Conservation (phyloP, 2,113 vertebrate genomes). For the Glareola pratincola region DNA sequence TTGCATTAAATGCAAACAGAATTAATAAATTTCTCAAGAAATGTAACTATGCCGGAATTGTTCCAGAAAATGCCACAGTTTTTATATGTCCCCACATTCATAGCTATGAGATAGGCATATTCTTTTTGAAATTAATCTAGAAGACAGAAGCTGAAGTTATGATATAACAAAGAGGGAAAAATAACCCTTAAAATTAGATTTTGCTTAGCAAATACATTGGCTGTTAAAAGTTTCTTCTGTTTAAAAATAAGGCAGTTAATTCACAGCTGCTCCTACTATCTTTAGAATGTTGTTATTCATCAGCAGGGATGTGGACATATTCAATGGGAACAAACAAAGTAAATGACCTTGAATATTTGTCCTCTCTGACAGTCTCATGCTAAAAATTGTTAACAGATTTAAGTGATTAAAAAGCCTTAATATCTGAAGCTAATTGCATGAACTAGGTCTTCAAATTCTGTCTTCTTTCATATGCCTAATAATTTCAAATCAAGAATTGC, state of each 20-base stretch:
- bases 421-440: not conserved
- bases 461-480: not conserved
- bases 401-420: not conserved
- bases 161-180: not conserved
- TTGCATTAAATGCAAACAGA: not conserved
- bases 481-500: not conserved
- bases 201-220: not conserved
- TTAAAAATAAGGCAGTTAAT: not conserved
- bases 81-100: not conserved
- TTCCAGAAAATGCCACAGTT: not conserved
- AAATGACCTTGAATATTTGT: not conserved
- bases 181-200: not conserved
- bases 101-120: not conserved
- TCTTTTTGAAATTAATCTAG: not conserved
- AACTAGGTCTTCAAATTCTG: not conserved
- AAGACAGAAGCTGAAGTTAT: not conserved
- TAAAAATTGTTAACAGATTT: not conserved
- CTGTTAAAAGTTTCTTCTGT: slow-evolving; percentile 8
- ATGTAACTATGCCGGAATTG: not conserved
- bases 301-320: not conserved
- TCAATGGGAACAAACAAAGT: not conserved
- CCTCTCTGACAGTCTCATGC: not conserved
- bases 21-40: not conserved
- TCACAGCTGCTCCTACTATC: not conserved
- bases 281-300: not conserved